phyloP scores from a whole-genome alignment of 1,140 invertebrate genomes.

The Drosophila athabasca region DNA sequence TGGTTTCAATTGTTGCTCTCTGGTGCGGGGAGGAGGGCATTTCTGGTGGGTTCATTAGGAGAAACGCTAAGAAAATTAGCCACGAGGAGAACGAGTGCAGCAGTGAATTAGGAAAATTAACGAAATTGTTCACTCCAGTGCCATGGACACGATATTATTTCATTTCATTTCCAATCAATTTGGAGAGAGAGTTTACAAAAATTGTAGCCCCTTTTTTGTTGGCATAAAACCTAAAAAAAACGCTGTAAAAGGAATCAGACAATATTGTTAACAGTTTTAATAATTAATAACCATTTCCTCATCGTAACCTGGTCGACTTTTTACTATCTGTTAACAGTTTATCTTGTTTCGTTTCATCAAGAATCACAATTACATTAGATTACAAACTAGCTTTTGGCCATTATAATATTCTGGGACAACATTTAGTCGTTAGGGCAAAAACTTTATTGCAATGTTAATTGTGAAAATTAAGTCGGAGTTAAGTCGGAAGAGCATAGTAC shows the following conservation, averaged over 20 bases:
- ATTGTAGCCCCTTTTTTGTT: too few species aligned
- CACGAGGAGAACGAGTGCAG: conserved; percentile 20
- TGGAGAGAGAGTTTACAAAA: too few species aligned
- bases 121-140: background rate
- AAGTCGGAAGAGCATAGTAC: background rate
- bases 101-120: background rate
- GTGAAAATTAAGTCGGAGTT: conserved; percentile 66
- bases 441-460: conserved; percentile 74
- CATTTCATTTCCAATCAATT: too few species aligned
- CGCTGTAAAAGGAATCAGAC: too few species aligned
- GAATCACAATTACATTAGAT: conserved; percentile 3
- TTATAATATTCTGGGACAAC: conserved; percentile 31
- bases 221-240: too few species aligned
- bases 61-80: conserved; percentile 35
- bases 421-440: conserved; percentile 65
- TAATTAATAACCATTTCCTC: too few species aligned
- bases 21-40: conserved; percentile 26
- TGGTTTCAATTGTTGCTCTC: conserved; percentile 33
- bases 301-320: background rate
- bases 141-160: too few species aligned
- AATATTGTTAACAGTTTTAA: background rate
- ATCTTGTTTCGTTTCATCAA: conserved; percentile 26
- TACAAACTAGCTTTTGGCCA: conserved; percentile 22
- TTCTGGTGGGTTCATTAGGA: conserved; percentile 38
- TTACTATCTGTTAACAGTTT: background rate